Base-by-base conservation (phyloP, 2,888 invertebrate genomes). In the Philopedon plagiatum region DNA sequence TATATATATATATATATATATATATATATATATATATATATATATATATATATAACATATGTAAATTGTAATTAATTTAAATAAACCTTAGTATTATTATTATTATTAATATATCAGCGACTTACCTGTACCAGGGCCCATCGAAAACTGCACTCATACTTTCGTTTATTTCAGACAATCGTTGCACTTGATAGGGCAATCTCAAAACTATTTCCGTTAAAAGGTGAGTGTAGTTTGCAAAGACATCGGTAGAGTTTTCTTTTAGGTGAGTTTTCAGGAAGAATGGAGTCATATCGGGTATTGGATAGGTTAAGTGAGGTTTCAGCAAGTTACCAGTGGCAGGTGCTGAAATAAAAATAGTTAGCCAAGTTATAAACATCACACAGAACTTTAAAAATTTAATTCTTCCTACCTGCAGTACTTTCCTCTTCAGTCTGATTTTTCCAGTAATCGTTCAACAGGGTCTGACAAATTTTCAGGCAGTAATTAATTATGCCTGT, bases 261-360 rank as follows among this genome's bases (percentile, higher is more conserved):
- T 96, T 97, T 37, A 98, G 94, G 81, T 97, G 97, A 82, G 96
- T 96, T 76, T 93, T 91, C 62, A 94, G 89, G 87, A 98, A 98
- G 86, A 99, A 95, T 8, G 98, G 98, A 5, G 95, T 94, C 94
- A 98, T 96, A 83, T 99, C 98, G 0, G 97, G 97, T 51, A 95
- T 91, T 0, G 95, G 91, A 34, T 93, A 91, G 0, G 93, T 91
- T 11, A 93, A 91, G 78, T 93, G 93, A 41, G 95, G 93, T 83
- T 95, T 96, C 44, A 98, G 85, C 44, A 97, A 86, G 81, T 90
- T 92, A 41, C 92, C 93, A 18, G 88, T 90, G 0, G 73, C 29
- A 2, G 60, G 60, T 7, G 67, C 73, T 67, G 13, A 39, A 39
- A 29, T 15, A 9, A 5, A 1, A 19, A 13, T 5, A 39, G 39